Base-by-base conservation (phyloP, 2,888 invertebrate genomes). In the Gibbula magus region DNA sequence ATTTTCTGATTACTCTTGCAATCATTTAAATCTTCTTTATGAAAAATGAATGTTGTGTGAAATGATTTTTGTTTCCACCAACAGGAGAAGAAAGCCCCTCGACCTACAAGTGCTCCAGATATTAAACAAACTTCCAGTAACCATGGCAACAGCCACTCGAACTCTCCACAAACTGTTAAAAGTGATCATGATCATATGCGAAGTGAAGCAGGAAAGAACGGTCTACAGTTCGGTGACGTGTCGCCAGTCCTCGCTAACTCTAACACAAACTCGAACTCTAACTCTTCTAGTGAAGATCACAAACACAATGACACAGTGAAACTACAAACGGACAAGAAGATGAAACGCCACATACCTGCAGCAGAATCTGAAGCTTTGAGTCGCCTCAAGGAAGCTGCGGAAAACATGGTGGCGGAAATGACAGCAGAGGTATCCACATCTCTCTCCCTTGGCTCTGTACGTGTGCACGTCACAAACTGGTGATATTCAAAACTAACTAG, bases 341-440 rank as follows among this genome's bases (percentile, higher is more conserved):
- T 70, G 13, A 61, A 61, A 54, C 25, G 52, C 18, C 25, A 54
- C 32, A 25, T 32, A 16, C 51, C 20, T n/a, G 25, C 75, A n/a
- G 53, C 66, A 3, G 56, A 53, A 7, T 56, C 22, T 22, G 89
- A 88, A 78, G 86, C 88, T 7, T 78, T 89, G 52, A 85, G 87
- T 39, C 78, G 86, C 75, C 75, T 93, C 79, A 92, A 93, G 84
- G 91, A 92, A 91, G 95, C 95, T 66, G 95, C 95, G 0, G 95
- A 95, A 87, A 96, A 96, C 89, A 94, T 96, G 88, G 96, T 96
- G 13, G 95, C 96, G 5, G 96, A 96, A 91, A 93, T 96, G 85
- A 96, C 96, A 85, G 96, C 95, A 81, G 96, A 96, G 79, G 96
- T 96, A 95, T 13, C 45, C 45, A 45, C 45, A 5, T 45, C 45